These are phyloP conservation scores for Ips typographus DNA, from an alignment of 1,140 invertebrate species.

Conservation along the genomic window DNA sequence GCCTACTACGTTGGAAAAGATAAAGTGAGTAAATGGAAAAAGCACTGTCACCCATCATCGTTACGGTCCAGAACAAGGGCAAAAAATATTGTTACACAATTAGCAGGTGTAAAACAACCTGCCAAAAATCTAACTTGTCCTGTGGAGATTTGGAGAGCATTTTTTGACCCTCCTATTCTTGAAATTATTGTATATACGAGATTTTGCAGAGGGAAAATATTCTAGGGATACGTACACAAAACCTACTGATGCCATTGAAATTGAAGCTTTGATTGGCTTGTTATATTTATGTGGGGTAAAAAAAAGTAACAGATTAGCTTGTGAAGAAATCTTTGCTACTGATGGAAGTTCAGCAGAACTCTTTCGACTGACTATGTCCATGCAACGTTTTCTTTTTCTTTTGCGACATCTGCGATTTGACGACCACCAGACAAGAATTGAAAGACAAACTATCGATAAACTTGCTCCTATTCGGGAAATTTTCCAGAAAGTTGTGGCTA, in stretches of 20 bases:
- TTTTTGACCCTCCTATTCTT: background rate
- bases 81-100: slow-evolving; percentile 13
- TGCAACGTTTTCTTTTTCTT: slow-evolving; percentile 46
- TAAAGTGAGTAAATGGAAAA: slow-evolving; percentile 5
- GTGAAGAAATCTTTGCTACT: slow-evolving; percentile 45
- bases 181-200: slow-evolving; percentile 5
- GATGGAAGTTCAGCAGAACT: slow-evolving; percentile 39
- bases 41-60: slow-evolving; percentile 2
- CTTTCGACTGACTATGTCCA: slow-evolving; percentile 41
- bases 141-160: slow-evolving; percentile 11
- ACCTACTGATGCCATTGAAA: slow-evolving; percentile 8
- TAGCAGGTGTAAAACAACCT: slow-evolving; percentile 9
- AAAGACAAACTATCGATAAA: slow-evolving; percentile 42
- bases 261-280: slow-evolving; percentile 35
- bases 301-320: slow-evolving; percentile 39
- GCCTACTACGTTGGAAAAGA: slow-evolving; percentile 9
- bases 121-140: background rate
- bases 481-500: slow-evolving; percentile 48
- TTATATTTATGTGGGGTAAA: slow-evolving; percentile 40
- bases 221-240: slow-evolving; percentile 3
- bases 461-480: slow-evolving; percentile 49
- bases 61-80: too few species aligned
- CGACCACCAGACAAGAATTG: slow-evolving; percentile 41
- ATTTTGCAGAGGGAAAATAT: slow-evolving; percentile 8
- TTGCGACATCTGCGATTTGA: slow-evolving; percentile 44